phyloP scores from a whole-genome alignment of 2,888 invertebrate genomes.

The Heliconius hortense region DNA sequence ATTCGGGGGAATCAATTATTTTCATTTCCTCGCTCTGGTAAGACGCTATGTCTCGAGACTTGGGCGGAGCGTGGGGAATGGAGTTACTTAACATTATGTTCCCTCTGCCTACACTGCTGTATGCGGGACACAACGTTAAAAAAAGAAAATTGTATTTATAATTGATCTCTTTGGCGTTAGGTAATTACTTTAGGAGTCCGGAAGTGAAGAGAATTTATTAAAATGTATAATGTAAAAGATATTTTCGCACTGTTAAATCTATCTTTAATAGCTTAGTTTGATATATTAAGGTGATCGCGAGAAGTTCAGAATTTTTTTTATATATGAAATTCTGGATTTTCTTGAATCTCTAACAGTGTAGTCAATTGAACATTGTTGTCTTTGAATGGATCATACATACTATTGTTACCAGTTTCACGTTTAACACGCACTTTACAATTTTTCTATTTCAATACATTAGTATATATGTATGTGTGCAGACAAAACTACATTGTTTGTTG shows the following conservation, averaged over 20 bases:
- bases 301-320: conserved; percentile 20
- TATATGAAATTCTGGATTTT: conserved; percentile 33
- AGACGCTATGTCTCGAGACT: too few species aligned
- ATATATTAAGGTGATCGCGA: conserved; percentile 26
- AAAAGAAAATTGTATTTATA: conserved; percentile 80
- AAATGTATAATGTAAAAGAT: conserved; percentile 73
- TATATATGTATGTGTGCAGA: neutral
- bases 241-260: conserved; percentile 80
- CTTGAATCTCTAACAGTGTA: conserved; percentile 47
- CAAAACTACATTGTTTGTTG: conserved; percentile 2
- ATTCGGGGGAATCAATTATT: neutral
- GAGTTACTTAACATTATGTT: too few species aligned
- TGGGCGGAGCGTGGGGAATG: too few species aligned
- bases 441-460: conserved; percentile 18
- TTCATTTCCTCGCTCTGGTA: neutral
- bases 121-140: conserved; percentile 70
- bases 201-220: conserved; percentile 80
- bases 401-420: conserved; percentile 73
- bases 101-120: neutral
- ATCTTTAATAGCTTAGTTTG: conserved; percentile 59
- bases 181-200: conserved; percentile 81
- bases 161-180: conserved; percentile 80
- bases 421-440: conserved; percentile 29
- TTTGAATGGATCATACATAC: conserved; percentile 50
- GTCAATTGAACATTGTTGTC: conserved; percentile 66